Evolutionary conservation across 2,113 vertebrate species (phyloP).

Genomic region (Mesoclemmys tuberculata): DNA sequence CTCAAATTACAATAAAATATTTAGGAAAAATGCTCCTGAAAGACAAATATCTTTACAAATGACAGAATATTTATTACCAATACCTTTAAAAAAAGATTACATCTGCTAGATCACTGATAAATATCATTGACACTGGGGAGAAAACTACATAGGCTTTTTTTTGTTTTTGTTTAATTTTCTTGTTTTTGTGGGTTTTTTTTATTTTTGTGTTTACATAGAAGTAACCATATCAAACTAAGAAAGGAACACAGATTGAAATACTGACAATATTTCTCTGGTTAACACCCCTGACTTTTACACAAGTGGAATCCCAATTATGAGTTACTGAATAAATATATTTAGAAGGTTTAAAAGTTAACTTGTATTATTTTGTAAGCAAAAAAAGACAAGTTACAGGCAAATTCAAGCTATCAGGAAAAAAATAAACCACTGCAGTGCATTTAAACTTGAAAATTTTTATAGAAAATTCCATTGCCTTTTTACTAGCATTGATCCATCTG

Average conservation of each 20-base stretch:
- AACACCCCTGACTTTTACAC: constrained; percentile 78
- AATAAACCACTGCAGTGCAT: constrained; percentile 59
- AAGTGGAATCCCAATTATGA: constrained; percentile 79
- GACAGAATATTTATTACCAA: constrained; percentile 88
- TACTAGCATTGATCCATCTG: constrained; percentile 35
- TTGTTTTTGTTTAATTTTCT: constrained; percentile 63
- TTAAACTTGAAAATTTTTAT: constrained; percentile 65
- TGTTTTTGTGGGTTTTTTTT: constrained; percentile 64
- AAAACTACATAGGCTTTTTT: constrained; percentile 76
- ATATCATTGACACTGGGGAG: constrained; percentile 81
- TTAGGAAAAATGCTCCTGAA: constrained; percentile 71
- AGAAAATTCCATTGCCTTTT: constrained; percentile 74
- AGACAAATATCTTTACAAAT: constrained; percentile 84
- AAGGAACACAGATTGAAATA: constrained; percentile 82
- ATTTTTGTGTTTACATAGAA: constrained; percentile 76
- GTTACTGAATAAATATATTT: constrained; percentile 75
- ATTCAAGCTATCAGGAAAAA: constrained; percentile 69
- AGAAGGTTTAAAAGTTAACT: constrained; percentile 74
- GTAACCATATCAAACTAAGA: constrained; percentile 81
- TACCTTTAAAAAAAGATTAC: constrained; percentile 86
- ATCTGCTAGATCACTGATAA: constrained; percentile 81
- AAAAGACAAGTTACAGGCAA: constrained; percentile 72
- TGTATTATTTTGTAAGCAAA: constrained; percentile 73
- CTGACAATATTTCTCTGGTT: constrained; percentile 78
- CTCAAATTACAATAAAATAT: neutral